Conservation (phyloP, 1,140 invertebrate genomes). For the Acromyrmex charruanus region DNA sequence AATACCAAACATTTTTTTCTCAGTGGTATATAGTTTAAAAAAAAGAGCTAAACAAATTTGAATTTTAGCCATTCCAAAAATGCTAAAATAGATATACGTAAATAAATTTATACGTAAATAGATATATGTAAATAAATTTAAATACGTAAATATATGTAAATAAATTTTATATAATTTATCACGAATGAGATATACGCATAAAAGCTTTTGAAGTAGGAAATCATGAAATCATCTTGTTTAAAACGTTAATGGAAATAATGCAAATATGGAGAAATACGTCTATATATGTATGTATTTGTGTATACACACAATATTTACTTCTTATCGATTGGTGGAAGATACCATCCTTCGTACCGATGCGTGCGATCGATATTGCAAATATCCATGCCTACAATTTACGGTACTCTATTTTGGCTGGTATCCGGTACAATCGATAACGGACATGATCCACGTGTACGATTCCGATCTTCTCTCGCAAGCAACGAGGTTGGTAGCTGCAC, state of each 20-base stretch:
- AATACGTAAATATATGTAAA: not conserved
- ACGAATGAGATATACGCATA: not conserved
- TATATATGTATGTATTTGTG: too few relatives aligned
- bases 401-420: constrained; percentile 15
- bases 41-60: not conserved
- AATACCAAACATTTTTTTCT: too few relatives aligned
- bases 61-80: not conserved
- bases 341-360: not conserved
- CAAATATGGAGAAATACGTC: not conserved
- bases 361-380: constrained; percentile 32
- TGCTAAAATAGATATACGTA: not conserved
- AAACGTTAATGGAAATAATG: not conserved
- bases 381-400: constrained; percentile 52
- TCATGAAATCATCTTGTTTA: not conserved
- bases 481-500: not conserved
- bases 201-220: not conserved
- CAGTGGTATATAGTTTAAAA: not conserved
- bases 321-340: constrained; percentile 12
- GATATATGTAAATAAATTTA: not conserved
- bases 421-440: constrained; percentile 64
- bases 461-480: constrained; percentile 53
- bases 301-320: not conserved
- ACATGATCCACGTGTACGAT: constrained; percentile 52
- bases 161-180: not conserved
- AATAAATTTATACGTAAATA: not conserved